Evolutionary conservation across 2,888 invertebrate species (phyloP), one percentile per base, ranked within the genome.

Genomic region (Plagodis pulveraria): DNA sequence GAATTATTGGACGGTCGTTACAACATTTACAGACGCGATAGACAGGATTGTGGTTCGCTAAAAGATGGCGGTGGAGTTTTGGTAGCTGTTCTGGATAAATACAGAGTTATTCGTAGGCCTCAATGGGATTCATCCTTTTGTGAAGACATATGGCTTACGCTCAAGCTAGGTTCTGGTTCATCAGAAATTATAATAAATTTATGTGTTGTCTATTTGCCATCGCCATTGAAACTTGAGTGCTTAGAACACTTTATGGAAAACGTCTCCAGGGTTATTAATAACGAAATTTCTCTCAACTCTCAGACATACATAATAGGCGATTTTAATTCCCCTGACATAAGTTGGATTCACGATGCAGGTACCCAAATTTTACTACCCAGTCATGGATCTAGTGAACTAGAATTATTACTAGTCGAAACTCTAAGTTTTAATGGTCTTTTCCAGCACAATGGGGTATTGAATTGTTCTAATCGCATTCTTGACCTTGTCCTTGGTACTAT

Each of bases 11-110:
- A 49, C 11, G 10, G 22, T 6, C 38, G 49, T 32, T 49, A 49
- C 32, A 40, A 38, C 10, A 11, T 49, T 6, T 49, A 32, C 32
- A 49, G 49, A 10, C 40, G 49, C 6, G 49, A 49, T 32, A 10
- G 49, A 9, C 38, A 9, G 4, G 38, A 40, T 40, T 9, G 8
- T 9, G 10, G 10, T 9, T n/a, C n/a, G n/a, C 38, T 40, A 40
- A 11, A 49, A 11, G 49, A 32, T 38, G 40, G 49, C 8, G 49
- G 46, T 34, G 46, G 38, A 38, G 38, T 46, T 6, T 6, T 46
- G 11, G n/a, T 46, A 6, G 46, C 33, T 0, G 6, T 46, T 7
- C 34, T 11, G 9, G 34, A 46, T 6, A 33, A 34, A 46, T 34
- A 11, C 5, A 6, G 7, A 6, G 46, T 34, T 6, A 6, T 46